These are phyloP conservation scores for Asobara japonica DNA, from an alignment of 1,140 invertebrate genomes.

Conservation along the genomic window DNA sequence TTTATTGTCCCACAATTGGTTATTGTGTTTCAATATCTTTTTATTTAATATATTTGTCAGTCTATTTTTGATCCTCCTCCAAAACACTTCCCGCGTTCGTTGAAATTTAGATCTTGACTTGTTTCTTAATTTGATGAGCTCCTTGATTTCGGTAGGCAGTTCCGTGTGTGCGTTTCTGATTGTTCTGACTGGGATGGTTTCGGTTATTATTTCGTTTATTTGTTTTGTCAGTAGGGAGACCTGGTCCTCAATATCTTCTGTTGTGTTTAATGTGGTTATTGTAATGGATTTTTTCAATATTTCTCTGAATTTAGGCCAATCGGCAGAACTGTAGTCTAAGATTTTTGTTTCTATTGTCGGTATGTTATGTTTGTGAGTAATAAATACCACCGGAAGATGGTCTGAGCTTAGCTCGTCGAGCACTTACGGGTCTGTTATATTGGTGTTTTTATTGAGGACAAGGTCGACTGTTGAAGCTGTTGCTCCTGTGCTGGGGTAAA, in stretches of 20 bases:
- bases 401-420: neutral
- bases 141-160: too few relatives aligned
- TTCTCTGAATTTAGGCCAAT: neutral
- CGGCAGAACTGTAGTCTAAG: neutral
- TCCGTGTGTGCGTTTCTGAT: too few relatives aligned
- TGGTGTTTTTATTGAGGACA: neutral
- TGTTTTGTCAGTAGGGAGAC: too few relatives aligned
- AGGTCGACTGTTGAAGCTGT: neutral
- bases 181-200: too few relatives aligned
- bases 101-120: neutral
- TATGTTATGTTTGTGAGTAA: neutral
- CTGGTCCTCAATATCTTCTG: too few relatives aligned
- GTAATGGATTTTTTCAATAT: neutral
- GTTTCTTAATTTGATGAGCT: neutral
- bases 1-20: neutral
- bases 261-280: too few relatives aligned
- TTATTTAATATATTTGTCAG: neutral
- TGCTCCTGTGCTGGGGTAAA: neutral
- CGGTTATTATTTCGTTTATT: too few relatives aligned
- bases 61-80: neutral
- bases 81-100: neutral
- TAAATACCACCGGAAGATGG: neutral
- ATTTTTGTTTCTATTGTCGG: neutral
- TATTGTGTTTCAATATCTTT: neutral
- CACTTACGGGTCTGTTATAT: neutral